These are phyloP conservation scores for Pangasius macronema DNA, from an alignment of 2,797 vertebrate genomes.

Conservation along the genomic window DNA sequence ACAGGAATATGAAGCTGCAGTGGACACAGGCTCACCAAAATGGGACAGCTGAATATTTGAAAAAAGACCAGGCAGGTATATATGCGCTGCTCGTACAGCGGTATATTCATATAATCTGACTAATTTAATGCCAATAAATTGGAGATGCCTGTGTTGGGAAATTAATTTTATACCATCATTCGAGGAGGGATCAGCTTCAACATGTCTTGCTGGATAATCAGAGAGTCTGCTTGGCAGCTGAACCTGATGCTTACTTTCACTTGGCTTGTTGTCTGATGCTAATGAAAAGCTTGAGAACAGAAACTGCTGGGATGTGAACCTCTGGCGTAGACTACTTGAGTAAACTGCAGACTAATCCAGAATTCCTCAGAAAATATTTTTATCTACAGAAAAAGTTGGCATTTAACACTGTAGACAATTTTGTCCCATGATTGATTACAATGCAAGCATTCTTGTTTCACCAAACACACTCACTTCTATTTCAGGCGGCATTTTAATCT, in stretches of 20 bases:
- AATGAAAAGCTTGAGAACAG: slow-evolving; percentile 5
- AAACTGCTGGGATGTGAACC: slow-evolving; percentile 7
- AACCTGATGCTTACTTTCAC: neutral
- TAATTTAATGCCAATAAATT: neutral
- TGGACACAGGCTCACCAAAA: neutral
- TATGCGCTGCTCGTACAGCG: neutral
- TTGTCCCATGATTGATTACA: neutral
- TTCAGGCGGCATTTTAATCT: neutral
- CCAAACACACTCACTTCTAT: neutral
- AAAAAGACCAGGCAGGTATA: neutral
- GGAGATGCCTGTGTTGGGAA: neutral
- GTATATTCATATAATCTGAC: neutral
- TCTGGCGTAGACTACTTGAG: neutral
- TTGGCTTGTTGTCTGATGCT: neutral
- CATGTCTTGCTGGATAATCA: neutral
- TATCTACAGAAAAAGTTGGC: neutral
- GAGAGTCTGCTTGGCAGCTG: neutral
- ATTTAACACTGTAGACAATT: neutral
- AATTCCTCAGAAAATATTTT: neutral
- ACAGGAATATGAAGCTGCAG: neutral
- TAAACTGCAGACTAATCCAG: neutral
- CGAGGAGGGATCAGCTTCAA: neutral
- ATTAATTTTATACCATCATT: neutral
- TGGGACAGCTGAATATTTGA: neutral
- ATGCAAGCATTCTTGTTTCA: neutral